A percentile compares a stretch with the other conserved stretches of the same genome.
Evolutionary conservation across 64 coral and sea anemone genomes (phyloP).

Genomic region (Hydrozoanthus tunicans): DNA sequence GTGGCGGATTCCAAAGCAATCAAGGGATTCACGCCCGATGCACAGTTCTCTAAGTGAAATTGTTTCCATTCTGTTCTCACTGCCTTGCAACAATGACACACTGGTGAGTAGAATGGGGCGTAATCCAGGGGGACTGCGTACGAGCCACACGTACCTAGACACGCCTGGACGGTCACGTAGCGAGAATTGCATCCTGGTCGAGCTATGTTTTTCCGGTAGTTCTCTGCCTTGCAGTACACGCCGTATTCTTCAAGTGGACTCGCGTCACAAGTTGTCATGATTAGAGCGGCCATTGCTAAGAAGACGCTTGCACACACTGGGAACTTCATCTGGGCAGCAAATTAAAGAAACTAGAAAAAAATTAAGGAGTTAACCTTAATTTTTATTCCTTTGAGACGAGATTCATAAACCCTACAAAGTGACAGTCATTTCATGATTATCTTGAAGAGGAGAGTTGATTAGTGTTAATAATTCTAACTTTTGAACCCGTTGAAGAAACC

Average conservation of each 20-base stretch:
- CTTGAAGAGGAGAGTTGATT: too few relatives aligned
- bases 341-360: neutral
- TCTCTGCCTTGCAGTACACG: conserved; percentile 72
- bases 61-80: conserved; percentile 11
- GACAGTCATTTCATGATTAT: too few relatives aligned
- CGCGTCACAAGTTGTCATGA: conserved; percentile 12
- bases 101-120: conserved; percentile 45
- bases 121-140: conserved; percentile 47
- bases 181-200: conserved; percentile 56
- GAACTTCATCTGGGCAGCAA: neutral
- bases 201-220: neutral
- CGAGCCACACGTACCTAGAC: conserved; percentile 70
- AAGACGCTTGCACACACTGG: neutral
- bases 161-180: conserved; percentile 46
- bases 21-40: conserved; percentile 10
- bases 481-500: too few relatives aligned
- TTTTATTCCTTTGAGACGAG: too few relatives aligned
- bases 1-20: conserved; percentile 58
- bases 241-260: conserved; percentile 68
- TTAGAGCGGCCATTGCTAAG: neutral
- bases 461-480: too few relatives aligned
- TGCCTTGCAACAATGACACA: conserved; percentile 72
- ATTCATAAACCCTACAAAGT: too few relatives aligned
- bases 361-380: neutral
- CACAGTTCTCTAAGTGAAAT: conserved; percentile 48